Evolutionary conservation across 1,140 invertebrate species (phyloP), one percentile per base, ranked within the genome.

Genomic region (Drosophila repletoides): DNA sequence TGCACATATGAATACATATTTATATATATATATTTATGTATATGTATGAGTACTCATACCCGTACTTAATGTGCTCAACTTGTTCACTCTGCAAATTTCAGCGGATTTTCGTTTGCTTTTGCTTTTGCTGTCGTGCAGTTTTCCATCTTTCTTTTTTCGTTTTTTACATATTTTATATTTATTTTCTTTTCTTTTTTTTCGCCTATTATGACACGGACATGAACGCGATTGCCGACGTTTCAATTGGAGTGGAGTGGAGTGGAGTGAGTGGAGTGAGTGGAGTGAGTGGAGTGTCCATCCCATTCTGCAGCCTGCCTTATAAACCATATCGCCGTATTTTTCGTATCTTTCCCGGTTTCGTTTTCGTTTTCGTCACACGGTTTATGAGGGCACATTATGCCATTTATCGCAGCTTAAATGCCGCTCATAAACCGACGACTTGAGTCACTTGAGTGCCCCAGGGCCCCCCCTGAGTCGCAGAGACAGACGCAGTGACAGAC

Each of bases 371-470:
- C 71, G 67, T 66, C 70, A 64, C 76, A 76, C 65, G 69, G 63
- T 83, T 84, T 83, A 83, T 84, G 79, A 74, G 77, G 77, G 77
- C 77, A 79, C 74, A 83, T 83, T 83, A 83, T 83, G 79, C 79
- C 79, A 84, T 83, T 83, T 83, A 83, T 84, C 79, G 74, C 74
- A 74, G 79, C 79, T 83, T 79, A 79, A 83, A 79, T 83, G 69
- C 66, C 58, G 74, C 79, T 67, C 79, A 83, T 84, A 77, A 83
- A 64, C 73, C 70, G 38, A 71, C 34, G 45, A 52, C 59, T 49
- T 69, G 60, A 69, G 49, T 68, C 48, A 68, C 41, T 68, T 45
- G 31, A 68, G 40, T 31, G 31, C 24, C 29, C 10, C 22, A 53
- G 46, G n/a, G 10, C 7, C 10, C 10, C 24, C 24, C 3, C 17